A percentile compares a stretch with the other conserved stretches of the same genome.
These are phyloP conservation scores for Parus major DNA, from an alignment of 2,113 vertebrate species.

Conservation along the genomic window DNA sequence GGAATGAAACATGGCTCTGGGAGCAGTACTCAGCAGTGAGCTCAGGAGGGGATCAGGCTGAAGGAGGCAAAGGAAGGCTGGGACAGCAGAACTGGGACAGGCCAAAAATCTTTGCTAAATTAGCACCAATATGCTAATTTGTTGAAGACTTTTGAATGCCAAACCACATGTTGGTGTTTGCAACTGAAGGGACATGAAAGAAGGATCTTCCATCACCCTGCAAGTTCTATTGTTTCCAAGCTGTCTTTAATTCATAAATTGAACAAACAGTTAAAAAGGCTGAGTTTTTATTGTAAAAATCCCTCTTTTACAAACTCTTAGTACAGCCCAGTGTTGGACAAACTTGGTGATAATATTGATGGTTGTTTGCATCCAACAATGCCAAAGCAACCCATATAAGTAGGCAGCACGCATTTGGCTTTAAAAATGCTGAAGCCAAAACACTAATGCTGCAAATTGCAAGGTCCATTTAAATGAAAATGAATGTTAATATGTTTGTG, in stretches of 20 bases:
- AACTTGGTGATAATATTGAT: neutral
- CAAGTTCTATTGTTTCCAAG: neutral
- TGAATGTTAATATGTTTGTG: neutral
- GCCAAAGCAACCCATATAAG: neutral
- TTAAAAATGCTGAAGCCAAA: neutral
- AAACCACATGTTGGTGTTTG: neutral
- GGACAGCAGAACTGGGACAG: neutral
- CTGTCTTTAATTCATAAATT: neutral
- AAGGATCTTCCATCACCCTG: neutral
- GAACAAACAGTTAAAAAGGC: neutral
- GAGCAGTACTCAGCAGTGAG: neutral
- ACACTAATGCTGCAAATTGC: neutral
- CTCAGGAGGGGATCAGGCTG: neutral
- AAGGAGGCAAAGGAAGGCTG: neutral
- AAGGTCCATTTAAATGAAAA: constrained; percentile 16
- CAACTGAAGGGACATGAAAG: neutral
- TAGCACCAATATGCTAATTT: neutral
- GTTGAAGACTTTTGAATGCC: neutral
- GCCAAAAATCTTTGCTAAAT: neutral
- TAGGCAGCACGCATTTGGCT: neutral
- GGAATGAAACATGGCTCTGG: neutral
- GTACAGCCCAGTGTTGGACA: neutral
- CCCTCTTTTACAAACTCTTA: neutral
- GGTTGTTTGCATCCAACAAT: neutral
- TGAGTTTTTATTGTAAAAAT: neutral